These are phyloP conservation scores for Myocastor coypus DNA, from an alignment of 2,113 vertebrate species.

Conservation along the genomic window DNA sequence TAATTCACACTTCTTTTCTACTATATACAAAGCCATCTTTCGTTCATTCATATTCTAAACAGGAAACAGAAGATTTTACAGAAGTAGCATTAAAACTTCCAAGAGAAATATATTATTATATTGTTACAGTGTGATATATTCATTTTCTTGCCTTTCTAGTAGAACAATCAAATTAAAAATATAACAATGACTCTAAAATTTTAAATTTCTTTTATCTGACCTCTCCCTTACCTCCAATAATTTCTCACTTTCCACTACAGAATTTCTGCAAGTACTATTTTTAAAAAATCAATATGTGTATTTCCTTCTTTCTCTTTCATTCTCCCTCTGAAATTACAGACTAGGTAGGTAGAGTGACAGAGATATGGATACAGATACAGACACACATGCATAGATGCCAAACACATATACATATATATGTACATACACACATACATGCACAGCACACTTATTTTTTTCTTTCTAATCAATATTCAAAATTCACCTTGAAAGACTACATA, in stretches of 20 bases:
- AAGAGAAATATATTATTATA: neutral
- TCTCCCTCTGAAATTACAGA: neutral
- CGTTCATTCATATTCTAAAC: neutral
- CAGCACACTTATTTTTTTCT: neutral
- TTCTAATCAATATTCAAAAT: neutral
- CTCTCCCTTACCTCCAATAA: neutral
- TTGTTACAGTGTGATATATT: neutral
- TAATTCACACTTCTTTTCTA: neutral
- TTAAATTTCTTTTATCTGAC: neutral
- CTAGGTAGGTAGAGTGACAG: neutral
- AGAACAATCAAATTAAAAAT: neutral
- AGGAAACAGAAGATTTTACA: neutral
- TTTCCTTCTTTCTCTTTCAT: neutral
- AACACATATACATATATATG: accelerated
- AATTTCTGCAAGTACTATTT: neutral
- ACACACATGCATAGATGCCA: accelerated
- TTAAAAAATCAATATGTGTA: neutral
- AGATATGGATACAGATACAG: neutral
- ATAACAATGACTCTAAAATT: neutral
- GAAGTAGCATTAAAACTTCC: neutral
- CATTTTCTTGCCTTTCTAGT: neutral
- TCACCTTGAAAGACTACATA: neutral
- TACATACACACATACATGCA: neutral
- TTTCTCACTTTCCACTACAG: neutral
- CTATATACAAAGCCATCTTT: neutral